A percentile compares a stretch with the other conserved stretches of the same genome.
Evolutionary conservation across 2,888 invertebrate genomes (phyloP).

Genomic region (Erebia palarica): DNA sequence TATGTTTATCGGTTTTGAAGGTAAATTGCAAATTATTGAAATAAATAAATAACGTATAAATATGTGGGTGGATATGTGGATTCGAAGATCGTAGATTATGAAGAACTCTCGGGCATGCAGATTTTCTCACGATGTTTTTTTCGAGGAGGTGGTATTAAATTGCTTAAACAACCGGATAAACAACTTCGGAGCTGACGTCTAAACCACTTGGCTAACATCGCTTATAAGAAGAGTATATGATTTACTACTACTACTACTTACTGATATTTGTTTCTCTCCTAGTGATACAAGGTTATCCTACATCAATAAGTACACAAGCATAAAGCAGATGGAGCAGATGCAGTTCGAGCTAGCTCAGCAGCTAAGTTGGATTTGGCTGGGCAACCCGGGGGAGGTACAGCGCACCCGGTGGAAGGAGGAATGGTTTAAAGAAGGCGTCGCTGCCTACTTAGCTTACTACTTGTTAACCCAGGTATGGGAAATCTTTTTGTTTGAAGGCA

Average conservation of each 20-base stretch:
- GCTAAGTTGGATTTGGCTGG: conserved; percentile 69
- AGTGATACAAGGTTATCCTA: conserved; percentile 60
- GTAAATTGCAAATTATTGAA: background rate
- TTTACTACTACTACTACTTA: too few relatives aligned
- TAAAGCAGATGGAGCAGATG: conserved; percentile 63
- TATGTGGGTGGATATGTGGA: background rate
- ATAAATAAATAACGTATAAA: background rate
- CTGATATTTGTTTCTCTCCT: conserved; percentile 37
- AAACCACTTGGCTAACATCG: too few relatives aligned
- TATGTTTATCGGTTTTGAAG: conserved; percentile 12
- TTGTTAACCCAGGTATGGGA: conserved; percentile 60
- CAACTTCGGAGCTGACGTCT: too few relatives aligned
- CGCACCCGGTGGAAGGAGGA: conserved; percentile 71
- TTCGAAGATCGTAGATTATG: too few relatives aligned
- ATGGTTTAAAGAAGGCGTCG: conserved; percentile 77
- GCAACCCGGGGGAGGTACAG: conserved; percentile 67
- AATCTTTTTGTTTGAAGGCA: too few relatives aligned
- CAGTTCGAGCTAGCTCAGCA: conserved; percentile 70
- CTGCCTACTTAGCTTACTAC: conserved; percentile 71
- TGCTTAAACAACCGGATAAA: too few relatives aligned
- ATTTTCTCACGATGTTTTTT: too few relatives aligned
- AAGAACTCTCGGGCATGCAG: too few relatives aligned
- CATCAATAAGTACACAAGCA: conserved; percentile 59
- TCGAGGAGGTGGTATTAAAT: too few relatives aligned
- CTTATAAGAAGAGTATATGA: too few relatives aligned